A percentile compares a stretch with the other conserved stretches of the same genome.
These are phyloP conservation scores for Epinephelus coioides DNA, from an alignment of 2,797 vertebrate genomes.

Conservation along the genomic window DNA sequence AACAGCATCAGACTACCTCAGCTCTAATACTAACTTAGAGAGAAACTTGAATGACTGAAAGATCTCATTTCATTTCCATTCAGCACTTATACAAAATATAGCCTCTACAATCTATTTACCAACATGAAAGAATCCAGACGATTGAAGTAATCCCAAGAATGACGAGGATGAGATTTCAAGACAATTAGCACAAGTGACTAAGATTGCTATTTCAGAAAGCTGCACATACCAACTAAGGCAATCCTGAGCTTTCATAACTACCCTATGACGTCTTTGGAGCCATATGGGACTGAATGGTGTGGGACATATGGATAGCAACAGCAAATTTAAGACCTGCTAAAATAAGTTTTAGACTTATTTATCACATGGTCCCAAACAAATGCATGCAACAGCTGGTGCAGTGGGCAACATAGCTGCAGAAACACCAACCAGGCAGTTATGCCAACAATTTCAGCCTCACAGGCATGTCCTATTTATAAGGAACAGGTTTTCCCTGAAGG, in stretches of 20 bases:
- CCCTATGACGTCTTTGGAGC: constrained; percentile 40
- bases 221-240: constrained; percentile 15
- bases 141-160: constrained; percentile 22
- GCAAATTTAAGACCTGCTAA: constrained; percentile 47
- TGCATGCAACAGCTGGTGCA: constrained; percentile 62
- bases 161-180: constrained; percentile 22
- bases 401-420: constrained; percentile 45
- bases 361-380: constrained; percentile 61
- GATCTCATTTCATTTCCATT: constrained; percentile 41
- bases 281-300: constrained; percentile 31
- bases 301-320: constrained; percentile 51
- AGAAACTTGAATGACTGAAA: constrained; percentile 10
- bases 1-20: constrained; percentile 28
- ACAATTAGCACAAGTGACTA: constrained; percentile 8
- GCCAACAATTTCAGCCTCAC: constrained; percentile 51
- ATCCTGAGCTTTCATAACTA: constrained; percentile 17
- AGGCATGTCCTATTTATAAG: constrained; percentile 70
- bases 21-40: constrained; percentile 14
- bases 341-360: constrained; percentile 64
- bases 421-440: constrained; percentile 54
- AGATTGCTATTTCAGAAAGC: constrained; percentile 23
- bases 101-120: constrained; percentile 19
- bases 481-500: constrained; percentile 42
- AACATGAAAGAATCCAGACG: constrained; percentile 29
- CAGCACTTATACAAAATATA: constrained; percentile 10